These are phyloP conservation scores for Stenodera caucasica DNA, from an alignment of 2,888 invertebrate species.

Conservation along the genomic window DNA sequence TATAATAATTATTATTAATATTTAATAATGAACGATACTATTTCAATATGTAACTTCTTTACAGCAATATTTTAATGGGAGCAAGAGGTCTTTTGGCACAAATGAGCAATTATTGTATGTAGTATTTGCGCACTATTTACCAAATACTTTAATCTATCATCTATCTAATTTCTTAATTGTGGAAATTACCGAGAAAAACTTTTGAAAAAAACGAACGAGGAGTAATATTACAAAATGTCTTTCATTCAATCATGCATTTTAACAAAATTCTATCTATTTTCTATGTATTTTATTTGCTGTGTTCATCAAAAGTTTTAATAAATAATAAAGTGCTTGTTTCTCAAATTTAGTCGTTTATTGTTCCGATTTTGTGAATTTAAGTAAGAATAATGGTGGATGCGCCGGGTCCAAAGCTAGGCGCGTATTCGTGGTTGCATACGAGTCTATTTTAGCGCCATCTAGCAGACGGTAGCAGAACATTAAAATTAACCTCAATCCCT, in stretches of 20 bases:
- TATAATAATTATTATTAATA: no score
- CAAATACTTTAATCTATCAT: conserved; percentile 25
- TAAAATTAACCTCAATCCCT: no score
- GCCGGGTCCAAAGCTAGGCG: no score
- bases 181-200: background rate
- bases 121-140: conserved; percentile 32
- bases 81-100: conserved; percentile 43
- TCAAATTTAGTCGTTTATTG: background rate
- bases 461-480: no score
- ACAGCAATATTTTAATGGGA: conserved; percentile 46
- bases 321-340: conserved; percentile 38
- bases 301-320: conserved; percentile 33
- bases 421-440: no score
- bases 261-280: conserved; percentile 32
- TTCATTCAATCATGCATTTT: conserved; percentile 37
- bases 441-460: no score
- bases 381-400: no score
- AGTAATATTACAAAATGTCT: conserved; percentile 31
- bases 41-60: conserved; percentile 37
- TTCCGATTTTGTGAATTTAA: no score
- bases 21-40: conserved; percentile 14
- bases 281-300: conserved; percentile 41
- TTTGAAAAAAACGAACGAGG: background rate
- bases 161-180: conserved; percentile 10
- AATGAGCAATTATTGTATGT: conserved; percentile 41